Evolutionary conservation across 1,140 invertebrate species (phyloP).

Genomic region (Temnothorax curvispinosus): DNA sequence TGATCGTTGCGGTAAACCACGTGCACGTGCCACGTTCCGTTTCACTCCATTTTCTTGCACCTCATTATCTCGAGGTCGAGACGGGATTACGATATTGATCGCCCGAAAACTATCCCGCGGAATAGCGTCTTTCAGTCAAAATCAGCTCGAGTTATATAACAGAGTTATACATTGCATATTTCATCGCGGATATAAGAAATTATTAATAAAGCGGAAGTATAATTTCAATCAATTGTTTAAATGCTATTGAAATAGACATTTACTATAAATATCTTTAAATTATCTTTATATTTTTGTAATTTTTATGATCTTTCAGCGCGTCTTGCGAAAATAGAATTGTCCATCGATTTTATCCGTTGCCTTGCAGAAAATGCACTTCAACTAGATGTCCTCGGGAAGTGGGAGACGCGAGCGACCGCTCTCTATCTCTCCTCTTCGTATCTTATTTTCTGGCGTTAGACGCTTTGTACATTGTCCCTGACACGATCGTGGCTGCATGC

Average conservation of each 20-base stretch:
- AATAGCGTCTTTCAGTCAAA: background rate
- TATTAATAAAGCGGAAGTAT: background rate
- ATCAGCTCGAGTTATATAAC: background rate
- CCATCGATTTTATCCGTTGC: background rate
- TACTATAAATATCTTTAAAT: background rate
- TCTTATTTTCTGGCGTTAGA: slow-evolving; percentile 35
- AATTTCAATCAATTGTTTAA: background rate
- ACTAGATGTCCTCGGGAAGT: background rate
- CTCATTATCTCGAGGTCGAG: slow-evolving; percentile 1
- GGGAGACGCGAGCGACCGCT: background rate
- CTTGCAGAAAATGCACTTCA: background rate
- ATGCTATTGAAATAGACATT: background rate
- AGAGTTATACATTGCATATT: background rate
- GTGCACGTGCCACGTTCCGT: background rate
- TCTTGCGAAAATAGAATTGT: background rate
- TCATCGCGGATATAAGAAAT: background rate
- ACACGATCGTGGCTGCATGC: slow-evolving; percentile 40
- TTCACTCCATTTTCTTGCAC: slow-evolving; percentile 28
- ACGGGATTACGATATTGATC: background rate
- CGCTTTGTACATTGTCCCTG: slow-evolving; percentile 49
- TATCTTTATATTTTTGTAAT: background rate
- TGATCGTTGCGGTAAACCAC: slow-evolving; percentile 41
- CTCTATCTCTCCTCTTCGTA: background rate
- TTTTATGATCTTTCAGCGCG: background rate
- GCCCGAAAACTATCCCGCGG: background rate